Evolutionary conservation across 2,113 vertebrate species (phyloP), one percentile per base, ranked within the genome.

Genomic region (Pipa parva): DNA sequence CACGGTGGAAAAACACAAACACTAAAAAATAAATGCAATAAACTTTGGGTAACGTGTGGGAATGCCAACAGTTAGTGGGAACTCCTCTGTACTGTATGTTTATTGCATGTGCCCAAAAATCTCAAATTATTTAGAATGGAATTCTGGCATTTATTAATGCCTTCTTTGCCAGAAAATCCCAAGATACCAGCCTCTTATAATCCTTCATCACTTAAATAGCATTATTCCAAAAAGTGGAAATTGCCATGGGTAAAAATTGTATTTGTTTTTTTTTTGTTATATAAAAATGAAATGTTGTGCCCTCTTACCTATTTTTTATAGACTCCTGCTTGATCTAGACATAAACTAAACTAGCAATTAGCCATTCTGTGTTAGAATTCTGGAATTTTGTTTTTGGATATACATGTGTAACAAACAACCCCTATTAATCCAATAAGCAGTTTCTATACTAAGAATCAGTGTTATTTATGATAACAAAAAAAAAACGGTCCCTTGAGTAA

Each of bases 401-500:
- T n/a, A n/a, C n/a, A n/a, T n/a, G n/a, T n/a, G n/a, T n/a, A n/a
- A n/a, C n/a, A n/a, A n/a, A n/a, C 8, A 37, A 37, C 33, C 8
- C 33, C 15, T 13, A 37, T 37, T 37, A 1, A 37, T 37, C 12
- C 18, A 49, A 9, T 24, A 17, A 59, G 56, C 28, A 68, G 36
- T 59, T n/a, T 39, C 24, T 37, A 24, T 24, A 17, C 55, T 67
- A 15, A 59, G 54, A 67, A 67, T 67, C 48, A 67, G 21, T 58
- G 27, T n/a, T n/a, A 48, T 26, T 49, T 58, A 18, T 57, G 46
- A 25, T 58, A 66, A 46, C 36, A 58, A 48, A 46, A 66, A 66
- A 66, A 27, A 64, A 33, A 65, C 22, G 26, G 46, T 69, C 55
- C 57, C 55, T 22, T 9, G 46, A 69, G 65, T 52, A 48, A 46